phyloP scores from a whole-genome alignment of 2,113 vertebrate species.

The Ursus arctos region DNA sequence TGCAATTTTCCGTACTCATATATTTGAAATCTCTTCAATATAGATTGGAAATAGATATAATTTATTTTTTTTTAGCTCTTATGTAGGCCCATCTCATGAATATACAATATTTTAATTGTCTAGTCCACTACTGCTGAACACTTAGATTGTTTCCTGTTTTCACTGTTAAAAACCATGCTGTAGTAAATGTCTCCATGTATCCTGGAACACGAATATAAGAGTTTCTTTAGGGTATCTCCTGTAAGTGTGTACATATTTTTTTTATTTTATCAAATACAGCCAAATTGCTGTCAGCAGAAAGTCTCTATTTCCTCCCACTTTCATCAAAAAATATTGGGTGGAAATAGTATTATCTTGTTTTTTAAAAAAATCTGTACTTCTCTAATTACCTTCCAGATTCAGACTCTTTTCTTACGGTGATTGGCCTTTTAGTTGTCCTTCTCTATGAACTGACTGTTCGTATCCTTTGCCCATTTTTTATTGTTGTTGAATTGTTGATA shows the following conservation, averaged over 20 bases:
- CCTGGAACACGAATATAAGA: not conserved
- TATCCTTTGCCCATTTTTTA: not conserved
- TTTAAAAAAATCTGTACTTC: not conserved
- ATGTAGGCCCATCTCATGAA: not conserved
- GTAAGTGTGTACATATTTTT: not conserved
- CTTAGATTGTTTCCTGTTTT: not conserved
- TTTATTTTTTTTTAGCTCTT: not conserved
- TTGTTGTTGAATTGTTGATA: not conserved
- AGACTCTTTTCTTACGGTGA: not conserved
- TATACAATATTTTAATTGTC: not conserved
- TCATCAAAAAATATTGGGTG: not conserved
- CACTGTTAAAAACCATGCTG: not conserved
- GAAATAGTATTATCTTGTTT: not conserved
- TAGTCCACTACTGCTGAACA: not conserved
- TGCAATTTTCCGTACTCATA: not conserved
- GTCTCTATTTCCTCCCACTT: not conserved
- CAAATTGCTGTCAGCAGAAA: not conserved
- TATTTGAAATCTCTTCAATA: slow-evolving; percentile 34
- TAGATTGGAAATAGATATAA: not conserved
- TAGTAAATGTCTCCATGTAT: not conserved
- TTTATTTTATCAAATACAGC: slow-evolving; percentile 4
- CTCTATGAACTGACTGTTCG: not conserved
- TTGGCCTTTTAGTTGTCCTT: not conserved
- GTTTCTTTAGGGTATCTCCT: not conserved
- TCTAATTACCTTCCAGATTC: not conserved